Evolutionary conservation across 2,797 vertebrate genomes (phyloP).

Genomic region (Catamblyrhynchus diadema): DNA sequence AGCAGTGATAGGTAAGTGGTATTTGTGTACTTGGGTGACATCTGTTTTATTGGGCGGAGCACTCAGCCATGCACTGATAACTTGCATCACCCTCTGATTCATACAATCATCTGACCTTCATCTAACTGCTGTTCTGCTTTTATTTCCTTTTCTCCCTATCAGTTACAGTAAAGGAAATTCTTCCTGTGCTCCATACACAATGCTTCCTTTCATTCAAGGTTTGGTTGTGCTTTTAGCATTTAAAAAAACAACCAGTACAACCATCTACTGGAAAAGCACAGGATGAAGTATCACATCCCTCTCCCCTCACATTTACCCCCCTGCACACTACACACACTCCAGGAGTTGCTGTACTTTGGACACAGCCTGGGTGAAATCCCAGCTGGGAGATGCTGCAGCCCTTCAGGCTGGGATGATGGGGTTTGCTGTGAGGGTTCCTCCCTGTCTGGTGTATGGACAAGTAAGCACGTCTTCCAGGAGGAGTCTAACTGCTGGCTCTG

Average conservation of each 20-base stretch:
- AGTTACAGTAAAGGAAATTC: neutral
- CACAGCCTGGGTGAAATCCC: neutral
- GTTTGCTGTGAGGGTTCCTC: neutral
- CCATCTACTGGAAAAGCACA: neutral
- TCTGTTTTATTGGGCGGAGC: neutral
- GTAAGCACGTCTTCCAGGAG: neutral
- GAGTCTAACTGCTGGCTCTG: neutral
- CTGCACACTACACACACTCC: accelerated
- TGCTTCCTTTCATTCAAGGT: neutral
- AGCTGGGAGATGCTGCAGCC: neutral
- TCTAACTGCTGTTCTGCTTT: neutral
- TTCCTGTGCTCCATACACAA: neutral
- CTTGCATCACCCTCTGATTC: constrained; percentile 49
- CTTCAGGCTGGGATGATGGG: neutral
- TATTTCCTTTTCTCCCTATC: neutral
- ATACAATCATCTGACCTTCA: constrained; percentile 36
- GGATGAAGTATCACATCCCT: neutral
- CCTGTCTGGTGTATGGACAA: accelerated
- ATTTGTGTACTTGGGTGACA: neutral
- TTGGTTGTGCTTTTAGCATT: neutral
- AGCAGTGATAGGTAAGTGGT: neutral
- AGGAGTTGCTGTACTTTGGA: neutral
- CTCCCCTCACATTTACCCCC: neutral
- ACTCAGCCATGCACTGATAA: neutral
- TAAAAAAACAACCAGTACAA: neutral